These are phyloP conservation scores for Melieria picta DNA, from an alignment of 2,888 invertebrate species.

Conservation along the genomic window DNA sequence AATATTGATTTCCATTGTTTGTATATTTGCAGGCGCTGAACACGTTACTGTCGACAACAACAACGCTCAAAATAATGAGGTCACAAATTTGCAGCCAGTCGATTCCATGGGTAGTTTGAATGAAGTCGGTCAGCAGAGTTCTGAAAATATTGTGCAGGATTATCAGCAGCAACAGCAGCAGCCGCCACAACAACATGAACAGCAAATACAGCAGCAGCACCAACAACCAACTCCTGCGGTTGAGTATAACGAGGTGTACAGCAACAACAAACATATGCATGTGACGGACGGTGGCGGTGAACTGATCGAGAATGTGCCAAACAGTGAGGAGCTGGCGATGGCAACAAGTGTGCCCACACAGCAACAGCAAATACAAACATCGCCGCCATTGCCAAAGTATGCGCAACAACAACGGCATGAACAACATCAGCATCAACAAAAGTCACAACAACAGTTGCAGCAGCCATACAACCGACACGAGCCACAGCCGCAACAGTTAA, in stretches of 20 bases:
- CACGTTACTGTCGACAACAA: slow-evolving; percentile 26
- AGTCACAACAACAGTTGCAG: slow-evolving; percentile 36
- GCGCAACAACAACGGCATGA: slow-evolving; percentile 40
- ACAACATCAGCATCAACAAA: slow-evolving; percentile 41
- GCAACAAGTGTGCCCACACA: slow-evolving; percentile 18
- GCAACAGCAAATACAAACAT: slow-evolving; percentile 28
- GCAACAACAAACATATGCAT: slow-evolving; percentile 21
- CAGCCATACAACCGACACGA: slow-evolving; percentile 40
- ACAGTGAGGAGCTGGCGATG: slow-evolving; percentile 23
- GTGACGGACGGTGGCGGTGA: slow-evolving; percentile 33
- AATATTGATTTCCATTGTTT: background rate
- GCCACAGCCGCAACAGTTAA: background rate
- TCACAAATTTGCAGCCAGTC: slow-evolving; percentile 31
- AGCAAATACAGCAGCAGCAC: slow-evolving; percentile 13
- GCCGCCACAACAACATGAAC: slow-evolving; percentile 12
- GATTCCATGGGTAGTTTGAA: slow-evolving; percentile 43
- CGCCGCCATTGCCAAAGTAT: slow-evolving; percentile 28
- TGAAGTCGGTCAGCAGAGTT: slow-evolving; percentile 40
- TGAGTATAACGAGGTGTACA: slow-evolving; percentile 38
- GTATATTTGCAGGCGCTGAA: slow-evolving; percentile 13
- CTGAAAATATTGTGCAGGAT: slow-evolving; percentile 42
- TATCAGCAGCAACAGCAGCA: slow-evolving; percentile 39
- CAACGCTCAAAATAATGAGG: slow-evolving; percentile 31
- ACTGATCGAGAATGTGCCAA: slow-evolving; percentile 48
- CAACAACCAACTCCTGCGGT: slow-evolving; percentile 23